phyloP scores from a whole-genome alignment of 2,797 vertebrate species.

The Myoxocephalus aenaeus region DNA sequence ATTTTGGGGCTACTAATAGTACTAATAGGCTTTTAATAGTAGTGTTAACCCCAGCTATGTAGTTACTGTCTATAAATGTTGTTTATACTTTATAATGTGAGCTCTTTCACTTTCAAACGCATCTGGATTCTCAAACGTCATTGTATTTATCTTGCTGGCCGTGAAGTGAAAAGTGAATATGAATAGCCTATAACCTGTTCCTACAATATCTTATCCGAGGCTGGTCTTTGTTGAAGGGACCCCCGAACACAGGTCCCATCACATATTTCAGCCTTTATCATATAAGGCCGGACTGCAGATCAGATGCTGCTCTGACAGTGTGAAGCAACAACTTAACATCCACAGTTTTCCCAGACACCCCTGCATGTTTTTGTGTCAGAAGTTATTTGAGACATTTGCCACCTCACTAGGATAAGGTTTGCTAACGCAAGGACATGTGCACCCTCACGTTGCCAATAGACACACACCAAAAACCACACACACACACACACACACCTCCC shows the following conservation, averaged over 20 bases:
- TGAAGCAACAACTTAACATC: constrained; percentile 37
- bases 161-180: too few species aligned
- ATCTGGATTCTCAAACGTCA: not conserved
- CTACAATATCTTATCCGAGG: too few species aligned
- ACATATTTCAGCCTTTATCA: constrained; percentile 19
- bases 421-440: constrained; percentile 30
- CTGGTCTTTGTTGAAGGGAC: not conserved
- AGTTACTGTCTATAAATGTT: not conserved
- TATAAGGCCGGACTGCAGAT: constrained; percentile 33
- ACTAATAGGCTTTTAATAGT: not conserved
- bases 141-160: too few species aligned
- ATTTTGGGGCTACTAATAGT: not conserved
- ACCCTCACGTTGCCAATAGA: constrained; percentile 17
- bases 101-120: not conserved
- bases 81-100: not conserved
- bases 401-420: constrained; percentile 65
- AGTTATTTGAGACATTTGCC: constrained; percentile 68
- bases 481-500: constrained; percentile 33
- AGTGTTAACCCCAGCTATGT: not conserved
- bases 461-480: constrained; percentile 17
- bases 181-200: too few species aligned
- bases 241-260: not conserved
- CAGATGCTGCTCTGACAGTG: constrained; percentile 29
- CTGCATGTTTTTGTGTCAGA: constrained; percentile 41
- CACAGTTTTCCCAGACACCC: constrained; percentile 38